A percentile compares a stretch with the other conserved stretches of the same genome.
Conservation (phyloP, 1,140 invertebrate species). For the Argopecten irradians region DNA sequence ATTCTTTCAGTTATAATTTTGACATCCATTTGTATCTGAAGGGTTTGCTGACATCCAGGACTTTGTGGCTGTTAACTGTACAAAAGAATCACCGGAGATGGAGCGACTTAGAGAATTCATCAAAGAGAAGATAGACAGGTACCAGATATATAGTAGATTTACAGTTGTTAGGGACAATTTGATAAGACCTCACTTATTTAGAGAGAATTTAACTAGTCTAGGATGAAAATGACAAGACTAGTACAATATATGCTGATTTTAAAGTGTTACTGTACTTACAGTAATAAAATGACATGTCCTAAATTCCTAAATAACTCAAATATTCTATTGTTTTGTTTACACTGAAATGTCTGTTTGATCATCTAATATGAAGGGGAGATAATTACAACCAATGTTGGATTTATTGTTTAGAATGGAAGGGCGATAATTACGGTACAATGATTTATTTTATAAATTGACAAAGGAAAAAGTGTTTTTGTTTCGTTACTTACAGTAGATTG, state of each 20-base stretch:
- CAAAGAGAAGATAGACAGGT: constrained; percentile 67
- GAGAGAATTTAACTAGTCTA: too few relatives aligned
- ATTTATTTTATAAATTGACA: not conserved
- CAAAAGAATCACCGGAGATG: constrained; percentile 59
- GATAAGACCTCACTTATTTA: too few relatives aligned
- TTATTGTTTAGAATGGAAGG: not conserved
- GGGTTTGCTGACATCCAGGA: constrained; percentile 65
- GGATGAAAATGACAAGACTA: too few relatives aligned
- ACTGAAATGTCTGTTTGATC: too few relatives aligned
- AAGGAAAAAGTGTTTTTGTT: not conserved
- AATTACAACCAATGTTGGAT: too few relatives aligned
- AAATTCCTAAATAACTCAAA: not conserved
- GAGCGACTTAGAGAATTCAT: constrained; percentile 63
- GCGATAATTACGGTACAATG: not conserved
- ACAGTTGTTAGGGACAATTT: too few relatives aligned
- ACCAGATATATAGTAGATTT: constrained; percentile 3
- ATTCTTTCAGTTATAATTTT: too few relatives aligned
- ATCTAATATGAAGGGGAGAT: not conserved
- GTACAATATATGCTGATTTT: too few relatives aligned
- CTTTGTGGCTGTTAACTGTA: constrained; percentile 57
- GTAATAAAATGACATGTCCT: too few relatives aligned
- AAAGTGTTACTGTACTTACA: too few relatives aligned
- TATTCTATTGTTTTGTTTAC: not conserved
- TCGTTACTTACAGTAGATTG: not conserved
- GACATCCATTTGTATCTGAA: constrained; percentile 34